Base-by-base conservation (phyloP, 2,113 vertebrate genomes). In the Varanus salvator region DNA sequence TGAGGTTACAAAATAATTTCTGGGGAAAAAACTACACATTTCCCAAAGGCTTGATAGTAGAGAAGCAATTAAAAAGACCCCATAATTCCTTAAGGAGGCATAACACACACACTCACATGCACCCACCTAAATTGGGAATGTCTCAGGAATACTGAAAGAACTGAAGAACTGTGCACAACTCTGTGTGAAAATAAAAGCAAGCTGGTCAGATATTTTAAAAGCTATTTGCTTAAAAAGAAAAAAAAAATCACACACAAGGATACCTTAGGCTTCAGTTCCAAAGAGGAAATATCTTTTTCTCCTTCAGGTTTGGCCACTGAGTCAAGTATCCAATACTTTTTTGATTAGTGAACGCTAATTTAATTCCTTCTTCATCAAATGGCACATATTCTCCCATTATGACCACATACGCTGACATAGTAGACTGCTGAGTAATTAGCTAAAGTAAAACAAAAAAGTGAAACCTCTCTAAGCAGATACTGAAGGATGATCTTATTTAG, bases 11-110 rank as follows among this genome's bases (percentile, higher is more conserved):
- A 52, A 44, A 90, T 89, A 87, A 90, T 95, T 86, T 69, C 91
- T 91, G 85, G 60, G 60, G 3, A 12, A 68, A 90, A 96, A 95
- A 87, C 31, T 44, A 44, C 38, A 71, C 72, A 68, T 0, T 23
- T 87, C 89, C 95, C 94, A 69, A 52, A 94, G 91, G 87, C 89
- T 86, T 85, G 87, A 85, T 90, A 94, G 89, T 91, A 94, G 92
- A 80, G 93, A 93, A 83, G 52, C 71, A 84, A 88, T 82, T 80
- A 82, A 89, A 82, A 81, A 76, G 71, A 64, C 27, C 38, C 12
- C 69, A 57, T 23, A 84, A 80, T 87, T 78, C 75, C 75, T 66
- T 80, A 76, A 54, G 38, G 60, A 69, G 52, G 23, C 23, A 57
- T 19, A 60, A 15, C 50, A 57, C 27, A 44, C 52, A n/a, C 7